Base-by-base conservation (phyloP, 2,113 vertebrate genomes). In the Tyto alba region DNA sequence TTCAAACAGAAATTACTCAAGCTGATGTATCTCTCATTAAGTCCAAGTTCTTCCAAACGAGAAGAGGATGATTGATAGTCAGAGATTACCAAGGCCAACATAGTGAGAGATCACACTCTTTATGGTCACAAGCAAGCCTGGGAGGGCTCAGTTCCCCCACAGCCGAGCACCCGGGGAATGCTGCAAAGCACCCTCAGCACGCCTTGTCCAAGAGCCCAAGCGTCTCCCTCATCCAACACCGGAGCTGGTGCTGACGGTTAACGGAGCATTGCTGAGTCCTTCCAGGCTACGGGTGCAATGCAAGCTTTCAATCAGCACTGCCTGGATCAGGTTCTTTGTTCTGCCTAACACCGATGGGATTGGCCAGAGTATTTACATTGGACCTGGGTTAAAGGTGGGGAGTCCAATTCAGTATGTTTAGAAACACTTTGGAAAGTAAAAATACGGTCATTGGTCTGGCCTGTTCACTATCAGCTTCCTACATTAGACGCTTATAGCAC, bases 1-100 rank as follows among this genome's bases (percentile, higher is more conserved):
- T 88, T 97, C 89, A 95, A 95, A 92, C 63, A 96, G 93, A 89
- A 96, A 95, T 96, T 92, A 97, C 92, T 96, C 66, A 95, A 79
- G 88, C 74, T 83, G 87, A 96, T 55, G 82, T 53, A 57, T 77
- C 91, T 74, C 93, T 95, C 85, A 90, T 96, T 74, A 97, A 96
- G 93, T 60, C 78, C 88, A 97, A 96, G 91, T 86, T 90, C 84
- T 64, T 93, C 86, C 93, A 80, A 91, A 89, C 1, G 16, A 72
- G 88, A 85, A 90, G 86, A 92, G 85, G 53, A 92, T 90, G 47
- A 74, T 10, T 87, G 95, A 96, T 57, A 86, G 79, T 75, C 79
- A 71, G 68, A 87, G 82, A 96, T 94, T 69, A 88, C 57, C 34
- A 69, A 40, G 80, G 85, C 67, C 36, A 88, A 50, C 13, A n/a